phyloP scores from a whole-genome alignment of 92 coral and sea anemone genomes.

The Phymanthus crucifer region DNA sequence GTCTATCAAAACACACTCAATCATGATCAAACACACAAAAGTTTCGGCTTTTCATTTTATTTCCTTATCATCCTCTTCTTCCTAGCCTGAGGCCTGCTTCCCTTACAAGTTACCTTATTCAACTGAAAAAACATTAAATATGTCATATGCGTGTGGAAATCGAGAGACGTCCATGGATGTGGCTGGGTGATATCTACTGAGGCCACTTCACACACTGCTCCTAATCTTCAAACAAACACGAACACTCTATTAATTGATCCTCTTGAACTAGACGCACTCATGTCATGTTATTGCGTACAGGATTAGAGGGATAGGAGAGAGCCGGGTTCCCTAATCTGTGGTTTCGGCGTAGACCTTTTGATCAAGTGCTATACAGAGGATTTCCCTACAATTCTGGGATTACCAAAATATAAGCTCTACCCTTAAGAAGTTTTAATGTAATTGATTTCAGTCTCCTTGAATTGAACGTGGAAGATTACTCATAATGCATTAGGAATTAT shows the following conservation, averaged over 20 bases:
- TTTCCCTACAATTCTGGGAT: background rate
- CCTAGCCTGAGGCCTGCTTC: background rate
- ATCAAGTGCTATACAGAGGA: background rate
- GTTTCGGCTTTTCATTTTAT: background rate
- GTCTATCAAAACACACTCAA: background rate
- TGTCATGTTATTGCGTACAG: background rate
- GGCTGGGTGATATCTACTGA: background rate
- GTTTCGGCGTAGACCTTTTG: background rate
- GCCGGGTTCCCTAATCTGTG: background rate
- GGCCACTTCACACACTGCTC: background rate
- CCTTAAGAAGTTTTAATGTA: background rate
- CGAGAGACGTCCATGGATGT: background rate
- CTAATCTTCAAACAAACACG: background rate
- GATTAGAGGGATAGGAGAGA: background rate
- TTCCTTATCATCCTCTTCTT: background rate
- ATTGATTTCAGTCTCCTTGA: background rate
- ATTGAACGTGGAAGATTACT: background rate
- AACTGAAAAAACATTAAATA: background rate
- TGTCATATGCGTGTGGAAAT: background rate
- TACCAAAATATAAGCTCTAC: background rate
- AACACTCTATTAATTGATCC: too few relatives aligned
- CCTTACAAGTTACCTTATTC: background rate
- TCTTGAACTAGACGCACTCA: too few relatives aligned
- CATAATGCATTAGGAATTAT: background rate
- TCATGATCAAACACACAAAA: background rate